Base-by-base conservation (phyloP, 1,140 invertebrate genomes). In the Danaus melanippus region DNA sequence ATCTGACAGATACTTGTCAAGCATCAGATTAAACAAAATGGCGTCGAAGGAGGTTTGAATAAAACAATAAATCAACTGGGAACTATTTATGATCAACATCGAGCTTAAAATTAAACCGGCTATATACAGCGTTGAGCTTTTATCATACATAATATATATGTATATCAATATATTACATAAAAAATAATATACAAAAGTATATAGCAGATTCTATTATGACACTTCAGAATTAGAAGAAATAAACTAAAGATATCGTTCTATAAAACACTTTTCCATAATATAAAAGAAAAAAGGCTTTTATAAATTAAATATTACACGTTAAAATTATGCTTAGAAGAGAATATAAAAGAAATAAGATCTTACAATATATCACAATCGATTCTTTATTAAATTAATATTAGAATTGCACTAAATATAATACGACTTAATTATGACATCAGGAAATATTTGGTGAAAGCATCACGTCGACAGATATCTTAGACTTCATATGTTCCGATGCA, bases 51-150 rank as follows among this genome's bases (percentile, higher is more conserved):
- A 32, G 21, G 21, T 32, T 32, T 32, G 0, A 32, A 32, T 32
- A 7, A 32, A 32, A 32, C 21, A 32, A 32, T 4, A 32, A 32
- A 32, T 32, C 50, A 85, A 81, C 77, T 82, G 74, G 73, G 74
- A 80, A 83, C 82, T 85, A 85, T 82, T 82, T 83, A 85, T 67
- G 80, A 60, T 79, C 78, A 85, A 85, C 82, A 82, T 85, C 75
- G 64, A 83, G 60, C 76, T 75, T 71, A 71, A 68, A 70, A 64
- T 62, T 68, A 66, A 52, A 66, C 58, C 60, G 50, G 70, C 74
- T 62, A 79, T 75, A 40, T 84, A 84, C 80, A 85, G 79, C 79
- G 61, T 79, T 84, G 81, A 84, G 79, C 81, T 66, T 74, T 55
- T 55, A 12, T 55, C 55, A 55, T 55, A 54, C 50, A 50, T 32